phyloP scores from a whole-genome alignment of 2,888 invertebrate species.

The Calliopum simillimum region DNA sequence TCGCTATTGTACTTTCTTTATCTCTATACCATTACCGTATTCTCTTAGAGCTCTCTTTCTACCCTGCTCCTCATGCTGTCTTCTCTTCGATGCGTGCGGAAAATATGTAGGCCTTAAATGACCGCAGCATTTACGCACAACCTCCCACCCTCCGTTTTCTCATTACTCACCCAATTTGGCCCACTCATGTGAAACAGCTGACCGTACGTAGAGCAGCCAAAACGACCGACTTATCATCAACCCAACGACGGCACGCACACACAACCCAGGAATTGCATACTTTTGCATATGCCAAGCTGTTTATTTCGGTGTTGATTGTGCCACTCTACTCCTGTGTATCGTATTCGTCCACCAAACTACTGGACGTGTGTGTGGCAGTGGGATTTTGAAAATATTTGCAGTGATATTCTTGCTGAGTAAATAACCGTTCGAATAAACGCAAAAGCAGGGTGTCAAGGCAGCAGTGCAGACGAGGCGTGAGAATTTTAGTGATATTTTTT shows the following conservation, averaged over 20 bases:
- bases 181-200: slow-evolving; percentile 4
- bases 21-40: not conserved
- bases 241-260: not conserved
- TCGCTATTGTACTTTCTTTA: not conserved
- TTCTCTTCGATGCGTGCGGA: not conserved
- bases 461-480: not conserved
- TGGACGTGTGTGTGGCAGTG: slow-evolving; percentile 10
- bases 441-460: not conserved
- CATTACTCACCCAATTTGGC: no score
- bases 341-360: not conserved
- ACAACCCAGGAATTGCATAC: not conserved
- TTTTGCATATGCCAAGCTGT: not conserved
- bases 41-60: not conserved
- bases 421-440: not conserved
- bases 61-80: not conserved
- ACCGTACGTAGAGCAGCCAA: slow-evolving; percentile 3
- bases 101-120: no score
- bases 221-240: slow-evolving; percentile 12
- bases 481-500: not conserved
- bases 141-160: no score
- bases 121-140: no score
- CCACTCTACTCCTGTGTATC: not conserved
- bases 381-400: slow-evolving; percentile 1
- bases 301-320: not conserved
- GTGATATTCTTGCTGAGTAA: slow-evolving; percentile 1